phyloP scores from a whole-genome alignment of 2,888 invertebrate species.

The Cephus spinipes region DNA sequence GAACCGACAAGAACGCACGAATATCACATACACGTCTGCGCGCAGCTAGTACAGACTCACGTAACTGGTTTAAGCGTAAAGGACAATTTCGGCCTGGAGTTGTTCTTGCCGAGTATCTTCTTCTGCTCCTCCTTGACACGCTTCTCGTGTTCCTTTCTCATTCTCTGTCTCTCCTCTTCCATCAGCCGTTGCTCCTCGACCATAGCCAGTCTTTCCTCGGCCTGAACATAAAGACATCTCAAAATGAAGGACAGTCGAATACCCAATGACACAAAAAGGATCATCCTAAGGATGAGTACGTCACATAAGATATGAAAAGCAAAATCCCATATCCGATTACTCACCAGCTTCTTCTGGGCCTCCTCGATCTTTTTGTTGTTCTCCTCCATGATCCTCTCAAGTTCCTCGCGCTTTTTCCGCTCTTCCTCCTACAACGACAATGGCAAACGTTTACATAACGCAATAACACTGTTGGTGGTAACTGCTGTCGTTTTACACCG shows the following conservation, averaged over 20 bases:
- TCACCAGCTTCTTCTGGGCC: constrained; percentile 95
- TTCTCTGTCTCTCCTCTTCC: constrained; percentile 93
- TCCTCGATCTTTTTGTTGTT: constrained; percentile 98
- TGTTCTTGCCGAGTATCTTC: constrained; percentile 96
- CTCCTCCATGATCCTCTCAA: constrained; percentile 96
- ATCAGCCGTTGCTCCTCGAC: constrained; percentile 96
- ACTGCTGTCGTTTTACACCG: constrained; percentile 33
- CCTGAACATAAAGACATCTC: constrained; percentile 70
- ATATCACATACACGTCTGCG: constrained; percentile 51
- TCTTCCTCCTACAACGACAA: constrained; percentile 92
- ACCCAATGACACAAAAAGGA: neutral
- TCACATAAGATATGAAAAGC: neutral
- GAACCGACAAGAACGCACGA: constrained; percentile 47
- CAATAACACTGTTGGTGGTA: constrained; percentile 34
- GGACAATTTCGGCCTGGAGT: constrained; percentile 94
- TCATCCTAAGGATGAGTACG: neutral
- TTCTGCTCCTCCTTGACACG: constrained; percentile 95
- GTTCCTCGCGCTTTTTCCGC: constrained; percentile 92
- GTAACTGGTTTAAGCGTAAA: constrained; percentile 88
- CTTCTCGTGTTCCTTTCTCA: constrained; percentile 94
- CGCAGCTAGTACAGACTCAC: constrained; percentile 66
- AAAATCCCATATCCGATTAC: constrained; percentile 45
- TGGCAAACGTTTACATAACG: constrained; percentile 55
- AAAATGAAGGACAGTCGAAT: neutral
- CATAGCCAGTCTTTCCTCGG: constrained; percentile 95